These are phyloP conservation scores for Neria commutata DNA, from an alignment of 2,888 invertebrate species.

Conservation along the genomic window DNA sequence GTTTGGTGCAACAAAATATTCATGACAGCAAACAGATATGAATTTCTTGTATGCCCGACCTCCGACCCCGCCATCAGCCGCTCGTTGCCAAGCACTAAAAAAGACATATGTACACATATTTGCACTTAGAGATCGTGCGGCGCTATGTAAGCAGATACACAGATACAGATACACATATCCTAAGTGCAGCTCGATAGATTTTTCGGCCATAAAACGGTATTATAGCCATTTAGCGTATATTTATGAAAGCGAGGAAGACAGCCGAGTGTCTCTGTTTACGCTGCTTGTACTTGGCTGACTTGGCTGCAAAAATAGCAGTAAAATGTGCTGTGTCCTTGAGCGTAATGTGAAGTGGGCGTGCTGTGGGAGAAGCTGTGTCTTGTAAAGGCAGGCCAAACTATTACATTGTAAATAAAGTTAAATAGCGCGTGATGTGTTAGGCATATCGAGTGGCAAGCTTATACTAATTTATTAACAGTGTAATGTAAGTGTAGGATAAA, in stretches of 20 bases:
- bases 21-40: not conserved
- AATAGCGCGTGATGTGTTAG: no score
- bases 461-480: no score
- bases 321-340: slow-evolving; percentile 38
- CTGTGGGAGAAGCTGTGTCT: slow-evolving; percentile 17
- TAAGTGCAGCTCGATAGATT: slow-evolving; percentile 50
- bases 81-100: not conserved
- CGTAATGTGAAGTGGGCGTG: slow-evolving; percentile 41
- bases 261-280: no score
- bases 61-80: no score
- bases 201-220: slow-evolving; percentile 44
- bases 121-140: not conserved
- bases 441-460: no score
- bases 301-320: slow-evolving; percentile 43
- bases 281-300: no score
- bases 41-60: no score
- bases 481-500: no score
- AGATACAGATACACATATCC: slow-evolving; percentile 33
- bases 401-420: no score
- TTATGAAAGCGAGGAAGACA: not conserved
- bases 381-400: no score
- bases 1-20: slow-evolving; percentile 38
- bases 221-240: slow-evolving; percentile 38
- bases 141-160: no score
- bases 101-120: not conserved